A percentile compares a stretch with the other conserved stretches of the same genome.
These are phyloP conservation scores for Spilarctia lutea DNA, from an alignment of 2,888 invertebrate genomes.

Conservation along the genomic window DNA sequence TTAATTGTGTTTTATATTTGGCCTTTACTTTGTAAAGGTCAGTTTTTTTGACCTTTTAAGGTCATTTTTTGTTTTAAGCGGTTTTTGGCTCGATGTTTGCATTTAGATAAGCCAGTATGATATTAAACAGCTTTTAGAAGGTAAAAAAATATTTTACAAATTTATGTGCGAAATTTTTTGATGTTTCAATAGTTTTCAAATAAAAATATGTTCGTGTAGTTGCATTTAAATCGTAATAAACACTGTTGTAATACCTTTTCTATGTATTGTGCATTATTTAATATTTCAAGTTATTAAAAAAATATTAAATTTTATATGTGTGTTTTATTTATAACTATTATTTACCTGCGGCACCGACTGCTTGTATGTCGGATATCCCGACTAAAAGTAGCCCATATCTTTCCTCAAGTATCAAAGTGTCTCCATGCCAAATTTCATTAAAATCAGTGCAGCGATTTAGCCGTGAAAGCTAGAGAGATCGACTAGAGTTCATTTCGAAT, in stretches of 20 bases:
- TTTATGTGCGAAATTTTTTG: conserved; percentile 35
- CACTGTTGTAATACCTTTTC: conserved; percentile 27
- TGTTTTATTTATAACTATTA: background rate
- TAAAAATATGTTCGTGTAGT: conserved; percentile 33
- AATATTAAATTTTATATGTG: conserved; percentile 36
- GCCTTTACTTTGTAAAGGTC: background rate
- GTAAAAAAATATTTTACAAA: background rate
- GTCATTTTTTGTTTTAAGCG: background rate
- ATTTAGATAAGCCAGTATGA: background rate
- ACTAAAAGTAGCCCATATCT: too few species aligned
- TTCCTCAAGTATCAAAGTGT: too few species aligned
- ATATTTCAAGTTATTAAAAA: conserved; percentile 54
- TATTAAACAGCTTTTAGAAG: background rate
- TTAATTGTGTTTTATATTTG: background rate
- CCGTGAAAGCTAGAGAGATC: too few species aligned
- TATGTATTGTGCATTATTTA: conserved; percentile 52
- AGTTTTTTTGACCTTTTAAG: background rate
- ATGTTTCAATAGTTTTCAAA: conserved; percentile 13
- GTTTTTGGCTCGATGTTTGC: background rate
- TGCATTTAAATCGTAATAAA: conserved; percentile 28
- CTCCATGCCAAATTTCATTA: too few species aligned
- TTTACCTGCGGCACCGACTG: too few species aligned
- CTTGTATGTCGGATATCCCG: too few species aligned
- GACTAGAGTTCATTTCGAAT: too few species aligned
- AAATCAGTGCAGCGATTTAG: too few species aligned